These are phyloP conservation scores for Struthio camelus DNA, from an alignment of 2,113 vertebrate species.

Conservation along the genomic window DNA sequence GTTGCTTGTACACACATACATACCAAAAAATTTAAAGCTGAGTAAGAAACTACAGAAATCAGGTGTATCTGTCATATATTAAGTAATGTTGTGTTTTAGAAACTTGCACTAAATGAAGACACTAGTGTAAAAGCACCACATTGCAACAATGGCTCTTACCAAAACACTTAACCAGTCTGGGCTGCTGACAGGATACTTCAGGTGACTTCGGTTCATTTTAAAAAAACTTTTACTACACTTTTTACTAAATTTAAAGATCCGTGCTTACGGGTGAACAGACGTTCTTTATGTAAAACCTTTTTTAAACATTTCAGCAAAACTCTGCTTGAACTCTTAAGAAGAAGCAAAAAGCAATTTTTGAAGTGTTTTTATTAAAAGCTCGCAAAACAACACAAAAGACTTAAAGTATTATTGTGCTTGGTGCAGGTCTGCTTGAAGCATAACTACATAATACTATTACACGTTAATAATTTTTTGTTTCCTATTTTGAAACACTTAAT, in stretches of 20 bases:
- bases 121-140: background rate
- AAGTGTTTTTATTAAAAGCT: background rate
- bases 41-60: background rate
- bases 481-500: background rate
- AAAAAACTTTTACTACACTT: background rate
- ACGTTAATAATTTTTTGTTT: background rate
- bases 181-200: background rate
- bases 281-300: background rate
- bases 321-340: background rate
- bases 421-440: background rate
- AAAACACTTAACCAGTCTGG: background rate
- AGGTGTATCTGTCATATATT: background rate
- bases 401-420: background rate
- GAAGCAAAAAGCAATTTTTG: background rate
- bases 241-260: too few relatives aligned
- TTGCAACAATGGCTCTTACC: background rate
- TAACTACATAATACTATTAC: background rate
- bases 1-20: background rate
- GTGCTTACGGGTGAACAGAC: background rate
- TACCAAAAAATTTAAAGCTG: background rate
- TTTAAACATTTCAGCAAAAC: background rate
- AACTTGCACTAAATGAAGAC: background rate
- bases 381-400: background rate
- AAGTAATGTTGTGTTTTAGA: background rate
- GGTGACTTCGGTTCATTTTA: background rate